Evolutionary conservation across 2,113 vertebrate species (phyloP).

Genomic region (Eurypyga helias): DNA sequence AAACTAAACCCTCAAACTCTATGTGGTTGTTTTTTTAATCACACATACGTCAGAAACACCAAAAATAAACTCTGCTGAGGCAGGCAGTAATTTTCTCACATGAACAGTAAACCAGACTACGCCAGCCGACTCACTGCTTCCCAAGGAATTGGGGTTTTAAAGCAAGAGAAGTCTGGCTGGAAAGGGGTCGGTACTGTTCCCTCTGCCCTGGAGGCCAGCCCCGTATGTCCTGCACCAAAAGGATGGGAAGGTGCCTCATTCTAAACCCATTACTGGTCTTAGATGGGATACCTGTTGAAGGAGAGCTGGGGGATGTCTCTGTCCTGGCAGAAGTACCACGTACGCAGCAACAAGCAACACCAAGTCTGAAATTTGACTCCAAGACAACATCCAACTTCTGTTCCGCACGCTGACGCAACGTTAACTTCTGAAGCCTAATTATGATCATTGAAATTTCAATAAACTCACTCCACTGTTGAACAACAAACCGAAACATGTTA

Average conservation of each 20-base stretch:
- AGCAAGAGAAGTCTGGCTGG: background rate
- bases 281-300: background rate
- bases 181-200: background rate
- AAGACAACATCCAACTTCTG: background rate
- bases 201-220: background rate
- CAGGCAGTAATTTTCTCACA: background rate
- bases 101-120: background rate
- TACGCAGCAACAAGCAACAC: background rate
- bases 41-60: background rate
- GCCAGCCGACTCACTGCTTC: background rate
- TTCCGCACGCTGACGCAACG: background rate
- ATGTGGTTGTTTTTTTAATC: background rate
- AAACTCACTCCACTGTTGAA: slow-evolving; percentile 17
- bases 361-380: background rate
- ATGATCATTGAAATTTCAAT: slow-evolving; percentile 1
- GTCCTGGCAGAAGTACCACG: background rate
- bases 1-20: background rate
- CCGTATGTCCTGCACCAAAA: background rate
- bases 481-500: slow-evolving; percentile 30
- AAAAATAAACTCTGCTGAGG: background rate
- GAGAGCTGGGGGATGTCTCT: background rate
- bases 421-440: slow-evolving; percentile 20
- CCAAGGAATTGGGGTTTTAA: background rate
- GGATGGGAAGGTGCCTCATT: background rate
- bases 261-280: background rate